phyloP scores from a whole-genome alignment of 2,797 vertebrate species.

The Enteromius radiatus region DNA sequence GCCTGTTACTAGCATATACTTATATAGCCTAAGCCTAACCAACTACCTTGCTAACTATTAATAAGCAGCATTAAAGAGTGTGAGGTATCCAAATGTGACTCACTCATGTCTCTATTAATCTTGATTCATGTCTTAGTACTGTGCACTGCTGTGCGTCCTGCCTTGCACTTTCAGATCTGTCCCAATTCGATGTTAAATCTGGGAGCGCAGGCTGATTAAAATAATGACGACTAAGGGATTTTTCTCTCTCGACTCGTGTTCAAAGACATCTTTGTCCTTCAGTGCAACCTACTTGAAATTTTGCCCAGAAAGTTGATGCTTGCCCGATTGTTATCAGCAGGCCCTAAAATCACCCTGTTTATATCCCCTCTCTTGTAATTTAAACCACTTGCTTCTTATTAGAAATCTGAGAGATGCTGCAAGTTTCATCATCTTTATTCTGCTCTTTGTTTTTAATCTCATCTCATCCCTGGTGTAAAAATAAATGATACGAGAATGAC shows the following conservation, averaged over 20 bases:
- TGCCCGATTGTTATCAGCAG: conserved; percentile 82
- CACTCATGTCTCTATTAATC: not conserved
- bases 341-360: conserved; percentile 74
- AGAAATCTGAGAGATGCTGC: conserved; percentile 74
- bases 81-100: not conserved
- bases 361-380: conserved; percentile 81
- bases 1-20: too few species aligned
- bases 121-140: not conserved
- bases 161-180: not conserved
- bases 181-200: conserved; percentile 54
- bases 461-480: conserved; percentile 35
- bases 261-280: conserved; percentile 87
- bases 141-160: not conserved
- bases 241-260: conserved; percentile 67
- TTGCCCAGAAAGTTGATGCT: conserved; percentile 76
- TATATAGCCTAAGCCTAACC: not conserved
- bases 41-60: not conserved
- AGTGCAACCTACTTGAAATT: conserved; percentile 83
- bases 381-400: conserved; percentile 81
- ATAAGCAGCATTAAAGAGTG: not conserved
- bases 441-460: conserved; percentile 25
- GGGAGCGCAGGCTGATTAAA: conserved; percentile 69
- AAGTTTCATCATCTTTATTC: conserved; percentile 33
- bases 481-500: conserved; percentile 63
- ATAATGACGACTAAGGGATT: conserved; percentile 76